phyloP scores from a whole-genome alignment of 2,888 invertebrate species.

The Nowickia ferox region DNA sequence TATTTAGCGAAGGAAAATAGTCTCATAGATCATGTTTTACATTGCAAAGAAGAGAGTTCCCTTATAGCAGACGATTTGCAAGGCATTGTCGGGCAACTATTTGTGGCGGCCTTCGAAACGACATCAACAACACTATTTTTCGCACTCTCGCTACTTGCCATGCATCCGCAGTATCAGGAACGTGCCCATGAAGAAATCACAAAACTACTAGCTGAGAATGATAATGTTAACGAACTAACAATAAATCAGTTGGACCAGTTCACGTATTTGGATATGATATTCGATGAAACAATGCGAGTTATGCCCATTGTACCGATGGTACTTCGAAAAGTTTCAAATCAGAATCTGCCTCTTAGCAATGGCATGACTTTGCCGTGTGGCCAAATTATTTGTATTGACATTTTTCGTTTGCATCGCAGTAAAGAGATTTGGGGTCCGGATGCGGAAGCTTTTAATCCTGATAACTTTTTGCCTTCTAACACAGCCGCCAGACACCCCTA shows the following conservation, averaged over 20 bases:
- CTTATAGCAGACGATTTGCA: neutral
- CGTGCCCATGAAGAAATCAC: conserved; percentile 77
- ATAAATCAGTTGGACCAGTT: conserved; percentile 77
- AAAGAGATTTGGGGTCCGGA: conserved; percentile 79
- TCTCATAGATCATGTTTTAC: neutral
- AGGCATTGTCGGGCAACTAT: neutral
- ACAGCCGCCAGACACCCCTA: conserved; percentile 78
- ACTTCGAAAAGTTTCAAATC: conserved; percentile 73
- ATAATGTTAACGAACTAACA: conserved; percentile 74
- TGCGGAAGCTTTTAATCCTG: conserved; percentile 80
- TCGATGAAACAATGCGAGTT: conserved; percentile 80
- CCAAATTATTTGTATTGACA: conserved; percentile 76
- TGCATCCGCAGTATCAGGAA: conserved; percentile 78
- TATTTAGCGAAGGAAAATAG: neutral
- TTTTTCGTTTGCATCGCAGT: conserved; percentile 79
- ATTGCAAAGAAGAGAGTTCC: neutral
- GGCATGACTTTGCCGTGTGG: conserved; percentile 78
- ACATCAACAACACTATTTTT: conserved; percentile 77
- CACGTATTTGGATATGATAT: conserved; percentile 78
- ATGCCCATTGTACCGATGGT: conserved; percentile 78
- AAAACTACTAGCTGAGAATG: conserved; percentile 73
- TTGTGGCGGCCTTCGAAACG: conserved; percentile 78
- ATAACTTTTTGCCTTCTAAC: conserved; percentile 80
- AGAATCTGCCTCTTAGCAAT: conserved; percentile 75
- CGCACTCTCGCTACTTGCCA: conserved; percentile 75